Percentiles rank a stretch among this genome's conserved stretches.
Conservation (phyloP, 2,797 vertebrate genomes). For the Gila robusta region DNA sequence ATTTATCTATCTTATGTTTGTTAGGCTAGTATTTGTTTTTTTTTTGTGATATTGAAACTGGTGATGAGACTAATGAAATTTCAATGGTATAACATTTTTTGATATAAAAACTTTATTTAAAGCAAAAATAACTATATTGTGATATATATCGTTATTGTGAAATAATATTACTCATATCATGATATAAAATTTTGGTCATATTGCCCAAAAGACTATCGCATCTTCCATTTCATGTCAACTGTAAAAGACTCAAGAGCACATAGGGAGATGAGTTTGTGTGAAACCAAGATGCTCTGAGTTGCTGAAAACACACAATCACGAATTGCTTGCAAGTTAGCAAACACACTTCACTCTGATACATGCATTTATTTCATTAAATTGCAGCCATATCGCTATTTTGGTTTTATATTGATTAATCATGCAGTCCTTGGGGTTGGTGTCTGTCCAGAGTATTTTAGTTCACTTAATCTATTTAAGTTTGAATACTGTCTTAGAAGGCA, state of each 20-base stretch:
- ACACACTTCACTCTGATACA: background rate
- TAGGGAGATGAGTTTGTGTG: background rate
- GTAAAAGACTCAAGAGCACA: background rate
- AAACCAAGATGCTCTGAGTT: background rate
- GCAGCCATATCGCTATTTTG: background rate
- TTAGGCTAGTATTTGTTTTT: no score
- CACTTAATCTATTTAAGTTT: background rate
- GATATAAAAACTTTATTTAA: no score
- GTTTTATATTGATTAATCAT: background rate
- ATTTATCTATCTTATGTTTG: no score
- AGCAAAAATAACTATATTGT: no score
- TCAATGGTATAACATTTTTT: no score
- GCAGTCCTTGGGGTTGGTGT: background rate
- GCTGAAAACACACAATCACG: background rate
- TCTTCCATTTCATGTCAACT: background rate
- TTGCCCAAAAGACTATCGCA: background rate
- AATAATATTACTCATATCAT: no score
- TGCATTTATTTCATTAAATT: background rate
- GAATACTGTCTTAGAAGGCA: background rate
- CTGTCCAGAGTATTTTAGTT: background rate
- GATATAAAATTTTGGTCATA: no score
- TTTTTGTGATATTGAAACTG: no score
- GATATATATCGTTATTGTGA: no score
- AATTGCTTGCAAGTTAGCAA: background rate
- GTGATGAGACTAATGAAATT: no score